Evolutionary conservation across 2,113 vertebrate species (phyloP), one percentile per base, ranked within the genome.

Genomic region (Antidorcas marsupialis): DNA sequence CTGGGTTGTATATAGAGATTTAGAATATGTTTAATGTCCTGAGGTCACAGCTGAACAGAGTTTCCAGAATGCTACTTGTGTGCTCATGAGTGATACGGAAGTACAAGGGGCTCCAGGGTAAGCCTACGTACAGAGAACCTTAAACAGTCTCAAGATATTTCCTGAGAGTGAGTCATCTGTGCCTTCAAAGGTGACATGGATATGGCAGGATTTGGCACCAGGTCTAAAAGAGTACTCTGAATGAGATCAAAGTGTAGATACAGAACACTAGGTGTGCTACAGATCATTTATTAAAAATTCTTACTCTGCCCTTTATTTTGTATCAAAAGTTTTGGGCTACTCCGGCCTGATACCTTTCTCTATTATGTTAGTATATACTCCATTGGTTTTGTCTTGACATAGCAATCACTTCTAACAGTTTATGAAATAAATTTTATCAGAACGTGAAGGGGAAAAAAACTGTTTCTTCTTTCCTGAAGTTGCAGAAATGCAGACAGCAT

Each of bases 341-440:
- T 43, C 19, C 30, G 52, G 27, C 43, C 60, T 82, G 28, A 53
- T 14, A 43, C 52, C 94, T 91, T 81, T 30, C 60, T 74, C 52
- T 39, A 25, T 30, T 7, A 36, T 64, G 53, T 95, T 33, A 23
- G 19, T 92, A 25, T 92, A 30, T 39, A 74, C 30, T 30, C 59
- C 19, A 15, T 67, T 64, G 15, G 33, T 88, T 76, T 87, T 87
- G 33, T 6, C 47, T 94, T 90, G 57, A 55, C 78, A 81, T 67
- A 93, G 47, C 19, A 88, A 59, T 13, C 39, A 52, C 43, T 87
- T 87, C 25, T 88, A 89, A 84, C 19, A 57, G 60, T 52, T 62
- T 79, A 33, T 62, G 62, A 89, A 89, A 87, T 79, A 30, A 87
- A 84, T 95, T 59, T 81, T 59, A 87, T 91, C 78, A n/a, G 33